Conservation (phyloP, 2,797 vertebrate species). For the Moxostoma hubbsi region DNA sequence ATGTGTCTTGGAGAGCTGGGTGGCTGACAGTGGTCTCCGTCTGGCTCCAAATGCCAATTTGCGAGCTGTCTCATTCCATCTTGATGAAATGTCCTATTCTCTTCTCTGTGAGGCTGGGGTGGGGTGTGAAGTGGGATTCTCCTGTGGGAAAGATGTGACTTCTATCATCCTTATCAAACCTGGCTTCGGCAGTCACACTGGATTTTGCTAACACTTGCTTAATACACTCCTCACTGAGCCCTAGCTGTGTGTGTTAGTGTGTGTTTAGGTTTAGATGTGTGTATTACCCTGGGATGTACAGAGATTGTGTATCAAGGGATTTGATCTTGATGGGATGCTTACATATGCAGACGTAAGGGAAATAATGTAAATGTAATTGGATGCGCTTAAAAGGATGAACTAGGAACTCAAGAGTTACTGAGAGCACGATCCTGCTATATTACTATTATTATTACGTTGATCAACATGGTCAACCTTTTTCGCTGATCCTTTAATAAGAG, state of each 20-base stretch:
- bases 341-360: slow-evolving; percentile 8
- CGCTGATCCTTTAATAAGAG: not conserved
- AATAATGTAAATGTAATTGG: slow-evolving; percentile 11
- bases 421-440: not conserved
- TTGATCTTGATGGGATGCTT: not conserved
- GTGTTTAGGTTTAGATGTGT: slow-evolving; percentile 24
- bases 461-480: not conserved
- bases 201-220: slow-evolving; percentile 57
- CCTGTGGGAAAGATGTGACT: slow-evolving; percentile 53
- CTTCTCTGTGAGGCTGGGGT: slow-evolving; percentile 1
- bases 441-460: slow-evolving; percentile 7
- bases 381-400: not conserved
- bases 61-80: slow-evolving; percentile 63
- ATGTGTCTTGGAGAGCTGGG: slow-evolving; percentile 25
- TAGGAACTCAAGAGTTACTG: not conserved
- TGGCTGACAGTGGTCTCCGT: slow-evolving; percentile 55
- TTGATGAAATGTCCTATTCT: slow-evolving; percentile 57
- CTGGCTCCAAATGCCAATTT: slow-evolving; percentile 61
- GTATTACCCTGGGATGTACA: slow-evolving; percentile 17
- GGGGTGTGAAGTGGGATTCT: slow-evolving; percentile 47
- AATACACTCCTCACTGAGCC: slow-evolving; percentile 44
- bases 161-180: slow-evolving; percentile 67
- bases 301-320: slow-evolving; percentile 19
- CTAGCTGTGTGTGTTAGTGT: slow-evolving; percentile 25
- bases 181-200: slow-evolving; percentile 61